A percentile compares a stretch with the other conserved stretches of the same genome.
Evolutionary conservation across 2,113 vertebrate species (phyloP).

Genomic region (Xyrauchen texanus): DNA sequence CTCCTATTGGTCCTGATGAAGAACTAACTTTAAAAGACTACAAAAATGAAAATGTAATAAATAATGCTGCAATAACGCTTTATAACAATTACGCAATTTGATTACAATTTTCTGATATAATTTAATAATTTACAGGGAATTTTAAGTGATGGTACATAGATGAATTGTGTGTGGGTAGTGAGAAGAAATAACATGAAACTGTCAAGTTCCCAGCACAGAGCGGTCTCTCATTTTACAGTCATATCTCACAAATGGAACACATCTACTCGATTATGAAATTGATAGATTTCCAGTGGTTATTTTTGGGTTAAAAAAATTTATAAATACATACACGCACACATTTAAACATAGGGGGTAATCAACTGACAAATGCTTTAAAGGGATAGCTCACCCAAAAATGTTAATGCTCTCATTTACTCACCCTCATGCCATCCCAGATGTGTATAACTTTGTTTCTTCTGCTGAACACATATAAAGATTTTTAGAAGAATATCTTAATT

Average conservation of each 20-base stretch:
- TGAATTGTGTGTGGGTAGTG: conserved; percentile 39
- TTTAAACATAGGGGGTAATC: neutral
- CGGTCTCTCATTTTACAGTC: conserved; percentile 33
- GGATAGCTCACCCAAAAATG: no score
- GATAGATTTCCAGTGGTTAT: conserved; percentile 41
- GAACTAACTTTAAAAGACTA: conserved; percentile 4
- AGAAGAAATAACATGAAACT: conserved; percentile 46
- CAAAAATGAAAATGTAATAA: neutral
- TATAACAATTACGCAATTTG: neutral
- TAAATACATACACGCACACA: neutral
- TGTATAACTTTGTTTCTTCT: no score
- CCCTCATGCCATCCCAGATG: no score
- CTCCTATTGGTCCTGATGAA: conserved; percentile 19
- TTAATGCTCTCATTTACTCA: no score
- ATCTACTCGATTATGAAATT: conserved; percentile 30
- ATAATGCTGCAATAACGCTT: neutral
- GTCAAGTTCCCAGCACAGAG: neutral
- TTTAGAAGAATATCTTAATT: no score
- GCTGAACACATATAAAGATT: no score
- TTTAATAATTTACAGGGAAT: conserved; percentile 1
- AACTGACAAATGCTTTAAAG: no score
- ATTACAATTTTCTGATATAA: neutral
- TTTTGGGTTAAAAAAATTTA: conserved; percentile 19
- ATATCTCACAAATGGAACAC: conserved; percentile 48
- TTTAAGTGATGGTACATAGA: neutral